These are phyloP conservation scores for Marcusenius ussheri DNA, from an alignment of 2,113 vertebrate species.

Conservation along the genomic window DNA sequence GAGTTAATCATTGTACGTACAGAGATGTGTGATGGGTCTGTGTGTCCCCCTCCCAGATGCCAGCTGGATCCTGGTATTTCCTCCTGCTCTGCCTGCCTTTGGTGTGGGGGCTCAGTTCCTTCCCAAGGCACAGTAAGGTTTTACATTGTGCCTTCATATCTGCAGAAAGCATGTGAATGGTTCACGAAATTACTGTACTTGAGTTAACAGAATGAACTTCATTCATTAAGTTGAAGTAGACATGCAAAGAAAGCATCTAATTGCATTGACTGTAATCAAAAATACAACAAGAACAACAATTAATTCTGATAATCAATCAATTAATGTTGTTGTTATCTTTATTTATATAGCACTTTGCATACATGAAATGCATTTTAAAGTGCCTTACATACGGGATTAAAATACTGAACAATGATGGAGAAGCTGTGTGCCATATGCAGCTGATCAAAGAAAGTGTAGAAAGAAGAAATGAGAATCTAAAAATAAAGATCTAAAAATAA, in stretches of 20 bases:
- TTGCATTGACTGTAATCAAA: neutral
- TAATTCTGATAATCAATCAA: neutral
- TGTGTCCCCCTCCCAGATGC: conserved; percentile 3
- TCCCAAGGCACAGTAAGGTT: conserved; percentile 7
- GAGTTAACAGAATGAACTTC: neutral
- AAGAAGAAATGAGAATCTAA: neutral
- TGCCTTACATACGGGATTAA: neutral
- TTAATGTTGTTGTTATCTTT: neutral
- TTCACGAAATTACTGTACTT: neutral
- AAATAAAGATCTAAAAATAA: neutral
- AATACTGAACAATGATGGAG: neutral
- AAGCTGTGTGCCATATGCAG: neutral
- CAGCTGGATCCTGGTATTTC: neutral
- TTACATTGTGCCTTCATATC: neutral
- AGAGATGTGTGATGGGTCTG: neutral
- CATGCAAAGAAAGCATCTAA: neutral
- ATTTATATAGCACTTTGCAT: neutral
- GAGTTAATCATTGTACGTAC: too few species aligned
- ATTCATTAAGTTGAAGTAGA: neutral
- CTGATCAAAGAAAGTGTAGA: neutral
- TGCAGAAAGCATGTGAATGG: neutral
- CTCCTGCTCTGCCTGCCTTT: neutral
- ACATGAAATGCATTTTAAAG: neutral
- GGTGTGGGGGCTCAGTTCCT: neutral
- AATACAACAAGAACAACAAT: neutral